Conservation (phyloP, 2,113 vertebrate species). For the Tympanuchus pallidicinctus region DNA sequence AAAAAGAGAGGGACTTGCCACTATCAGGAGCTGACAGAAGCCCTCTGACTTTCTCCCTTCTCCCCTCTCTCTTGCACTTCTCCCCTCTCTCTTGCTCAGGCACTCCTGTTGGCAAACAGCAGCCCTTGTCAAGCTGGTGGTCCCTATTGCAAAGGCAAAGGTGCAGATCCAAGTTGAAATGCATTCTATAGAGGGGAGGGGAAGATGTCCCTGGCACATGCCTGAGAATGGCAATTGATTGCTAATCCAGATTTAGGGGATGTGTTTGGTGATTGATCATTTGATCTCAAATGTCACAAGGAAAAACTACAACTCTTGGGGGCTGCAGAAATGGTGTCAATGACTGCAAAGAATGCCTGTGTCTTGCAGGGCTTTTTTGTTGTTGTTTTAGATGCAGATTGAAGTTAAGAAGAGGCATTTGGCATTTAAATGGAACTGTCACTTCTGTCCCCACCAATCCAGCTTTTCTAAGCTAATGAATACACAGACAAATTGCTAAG, state of each 20-base stretch:
- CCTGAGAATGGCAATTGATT: neutral
- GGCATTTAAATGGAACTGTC: conserved; percentile 29
- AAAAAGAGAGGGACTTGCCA: conserved; percentile 18
- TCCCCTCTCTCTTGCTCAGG: neutral
- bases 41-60: conserved; percentile 8
- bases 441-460: neutral
- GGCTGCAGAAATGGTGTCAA: neutral
- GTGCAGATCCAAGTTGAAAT: conserved; percentile 69
- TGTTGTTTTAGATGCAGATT: conserved; percentile 1
- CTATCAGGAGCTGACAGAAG: conserved; percentile 61
- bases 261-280: neutral
- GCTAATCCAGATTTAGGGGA: neutral
- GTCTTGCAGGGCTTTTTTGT: neutral
- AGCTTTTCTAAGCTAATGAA: neutral
- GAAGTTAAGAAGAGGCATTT: neutral
- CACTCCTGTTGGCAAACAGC: neutral
- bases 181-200: conserved; percentile 30
- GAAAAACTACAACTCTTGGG: neutral
- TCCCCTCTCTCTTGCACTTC: neutral
- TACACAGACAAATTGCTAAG: neutral
- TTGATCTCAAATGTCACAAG: conserved; percentile 1
- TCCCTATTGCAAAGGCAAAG: conserved; percentile 19
- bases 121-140: neutral
- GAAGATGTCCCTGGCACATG: conserved; percentile 24
- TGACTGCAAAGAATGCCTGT: conserved; percentile 19